These are phyloP conservation scores for Loris lydekkerianus DNA, from an alignment of 2,797 vertebrate genomes.

Conservation along the genomic window DNA sequence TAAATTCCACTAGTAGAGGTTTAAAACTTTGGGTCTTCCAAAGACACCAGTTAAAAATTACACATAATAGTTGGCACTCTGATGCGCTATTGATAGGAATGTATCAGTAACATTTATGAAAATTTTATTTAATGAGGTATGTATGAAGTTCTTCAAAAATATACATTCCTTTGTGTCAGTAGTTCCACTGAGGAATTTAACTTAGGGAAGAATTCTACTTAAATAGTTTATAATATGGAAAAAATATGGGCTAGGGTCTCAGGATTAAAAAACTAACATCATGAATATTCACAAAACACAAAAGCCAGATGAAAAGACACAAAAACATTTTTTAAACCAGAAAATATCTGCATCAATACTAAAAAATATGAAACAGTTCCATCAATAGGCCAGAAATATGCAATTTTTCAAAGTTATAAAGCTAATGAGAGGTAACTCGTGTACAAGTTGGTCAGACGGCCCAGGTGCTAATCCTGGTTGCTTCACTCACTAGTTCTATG, in stretches of 20 bases:
- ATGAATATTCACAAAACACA: conserved; percentile 26
- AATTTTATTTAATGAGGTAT: conserved; percentile 21
- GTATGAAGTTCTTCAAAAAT: conserved; percentile 45
- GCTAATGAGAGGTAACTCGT: not conserved
- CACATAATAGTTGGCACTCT: not conserved
- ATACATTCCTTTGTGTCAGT: conserved; percentile 10
- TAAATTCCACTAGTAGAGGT: conserved; percentile 58
- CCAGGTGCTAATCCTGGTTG: not conserved
- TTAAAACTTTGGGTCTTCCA: conserved; percentile 48
- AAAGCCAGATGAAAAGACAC: not conserved
- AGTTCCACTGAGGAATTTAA: conserved; percentile 13
- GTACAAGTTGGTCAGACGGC: not conserved
- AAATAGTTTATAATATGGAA: not conserved
- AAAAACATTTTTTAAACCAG: conserved; percentile 12
- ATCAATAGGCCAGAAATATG: not conserved
- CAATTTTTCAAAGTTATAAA: not conserved
- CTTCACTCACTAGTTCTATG: not conserved
- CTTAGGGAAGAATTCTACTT: conserved; percentile 12
- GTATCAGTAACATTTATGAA: not conserved
- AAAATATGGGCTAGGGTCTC: not conserved
- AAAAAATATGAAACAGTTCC: conserved; percentile 24
- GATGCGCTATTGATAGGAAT: not conserved
- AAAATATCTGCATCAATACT: conserved; percentile 31
- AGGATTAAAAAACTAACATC: not conserved
- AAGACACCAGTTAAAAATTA: conserved; percentile 47